Conservation (phyloP, 2,888 invertebrate species). For the Latrodectus elegans region DNA sequence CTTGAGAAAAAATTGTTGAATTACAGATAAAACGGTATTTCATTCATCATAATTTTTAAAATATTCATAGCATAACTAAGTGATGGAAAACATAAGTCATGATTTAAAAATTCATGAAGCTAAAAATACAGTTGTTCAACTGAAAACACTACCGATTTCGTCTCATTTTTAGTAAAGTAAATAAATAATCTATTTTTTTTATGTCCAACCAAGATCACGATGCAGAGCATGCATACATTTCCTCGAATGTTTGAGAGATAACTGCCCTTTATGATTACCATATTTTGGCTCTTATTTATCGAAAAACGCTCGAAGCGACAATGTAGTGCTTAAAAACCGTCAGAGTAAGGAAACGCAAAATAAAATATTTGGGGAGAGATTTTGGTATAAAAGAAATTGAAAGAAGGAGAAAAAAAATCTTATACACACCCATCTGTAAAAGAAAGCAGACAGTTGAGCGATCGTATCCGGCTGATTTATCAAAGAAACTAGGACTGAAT, state of each 20-base stretch:
- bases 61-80: too few relatives aligned
- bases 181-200: conserved; percentile 26
- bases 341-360: conserved; percentile 15
- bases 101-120: too few relatives aligned
- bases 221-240: conserved; percentile 52
- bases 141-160: too few relatives aligned
- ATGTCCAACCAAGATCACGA: conserved; percentile 39
- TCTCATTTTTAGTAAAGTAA: conserved; percentile 7
- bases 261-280: conserved; percentile 56
- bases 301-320: conserved; percentile 62
- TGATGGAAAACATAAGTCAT: too few relatives aligned
- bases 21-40: too few relatives aligned
- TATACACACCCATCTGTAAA: conserved; percentile 49
- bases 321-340: conserved; percentile 25
- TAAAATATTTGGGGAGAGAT: conserved; percentile 28
- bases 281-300: conserved; percentile 59
- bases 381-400: background rate
- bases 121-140: too few relatives aligned
- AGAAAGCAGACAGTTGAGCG: conserved; percentile 25
- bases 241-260: conserved; percentile 24
- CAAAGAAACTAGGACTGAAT: conserved; percentile 49
- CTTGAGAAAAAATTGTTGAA: too few relatives aligned
- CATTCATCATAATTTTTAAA: too few relatives aligned
- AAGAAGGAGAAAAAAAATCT: conserved; percentile 1
- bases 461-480: conserved; percentile 50